Conservation (phyloP, 2,113 vertebrate species). For the Cheirogaleus medius region DNA sequence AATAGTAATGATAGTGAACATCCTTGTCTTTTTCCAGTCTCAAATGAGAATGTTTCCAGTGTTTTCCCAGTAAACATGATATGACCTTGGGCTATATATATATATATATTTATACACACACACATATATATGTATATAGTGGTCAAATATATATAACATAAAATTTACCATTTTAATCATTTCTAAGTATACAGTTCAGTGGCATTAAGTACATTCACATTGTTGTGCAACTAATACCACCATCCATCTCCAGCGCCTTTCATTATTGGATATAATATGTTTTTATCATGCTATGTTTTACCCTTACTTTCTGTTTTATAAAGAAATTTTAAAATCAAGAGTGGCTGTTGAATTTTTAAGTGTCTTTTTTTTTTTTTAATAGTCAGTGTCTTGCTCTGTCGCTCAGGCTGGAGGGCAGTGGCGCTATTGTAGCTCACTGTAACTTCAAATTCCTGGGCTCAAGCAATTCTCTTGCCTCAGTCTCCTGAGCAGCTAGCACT, state of each 20-base stretch:
- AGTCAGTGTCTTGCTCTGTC: too few species aligned
- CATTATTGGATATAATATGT: background rate
- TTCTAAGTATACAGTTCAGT: background rate
- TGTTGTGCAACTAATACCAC: background rate
- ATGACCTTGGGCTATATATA: background rate
- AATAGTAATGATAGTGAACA: background rate
- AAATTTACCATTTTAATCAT: background rate
- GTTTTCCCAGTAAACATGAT: background rate
- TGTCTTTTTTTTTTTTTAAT: background rate
- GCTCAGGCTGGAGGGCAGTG: too few species aligned
- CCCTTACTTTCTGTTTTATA: conserved; percentile 11
- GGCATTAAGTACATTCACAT: background rate
- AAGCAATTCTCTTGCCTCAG: too few species aligned
- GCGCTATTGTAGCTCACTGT: too few species aligned
- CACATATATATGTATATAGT: background rate
- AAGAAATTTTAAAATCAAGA: background rate
- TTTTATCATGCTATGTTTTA: background rate
- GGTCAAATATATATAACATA: background rate
- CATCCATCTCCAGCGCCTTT: background rate
- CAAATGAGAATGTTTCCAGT: conserved; percentile 8
- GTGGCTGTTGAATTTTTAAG: background rate
- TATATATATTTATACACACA: background rate
- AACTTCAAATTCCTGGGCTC: too few species aligned
- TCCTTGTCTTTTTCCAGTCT: background rate
- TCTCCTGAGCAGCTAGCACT: too few species aligned